These are phyloP conservation scores for Pseudachorutes palmiensis DNA, from an alignment of 1,140 invertebrate species.

Conservation along the genomic window DNA sequence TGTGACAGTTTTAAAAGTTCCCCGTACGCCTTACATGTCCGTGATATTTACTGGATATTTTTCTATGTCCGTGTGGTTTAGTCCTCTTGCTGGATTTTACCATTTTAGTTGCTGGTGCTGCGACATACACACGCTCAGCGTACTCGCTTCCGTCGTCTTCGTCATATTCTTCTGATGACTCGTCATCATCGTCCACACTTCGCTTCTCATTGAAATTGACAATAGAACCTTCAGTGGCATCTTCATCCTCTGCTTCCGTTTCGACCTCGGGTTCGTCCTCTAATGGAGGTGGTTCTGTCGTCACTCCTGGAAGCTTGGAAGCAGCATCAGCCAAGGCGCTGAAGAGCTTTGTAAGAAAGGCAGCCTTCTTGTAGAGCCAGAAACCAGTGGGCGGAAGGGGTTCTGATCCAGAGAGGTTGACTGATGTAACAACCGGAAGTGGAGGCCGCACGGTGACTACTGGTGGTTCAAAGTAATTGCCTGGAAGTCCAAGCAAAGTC, in stretches of 20 bases:
- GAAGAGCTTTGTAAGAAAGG: not conserved
- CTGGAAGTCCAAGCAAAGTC: not conserved
- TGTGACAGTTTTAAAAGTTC: not conserved
- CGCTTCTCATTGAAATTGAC: slow-evolving; percentile 5
- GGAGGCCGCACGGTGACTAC: not conserved
- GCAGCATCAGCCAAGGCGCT: not conserved
- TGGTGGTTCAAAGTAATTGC: not conserved
- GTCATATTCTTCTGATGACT: not conserved
- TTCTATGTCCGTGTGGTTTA: not conserved
- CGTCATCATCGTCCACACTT: not conserved
- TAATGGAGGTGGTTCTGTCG: not conserved
- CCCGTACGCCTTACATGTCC: slow-evolving; percentile 7
- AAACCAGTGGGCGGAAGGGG: slow-evolving; percentile 3
- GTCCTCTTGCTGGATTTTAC: not conserved
- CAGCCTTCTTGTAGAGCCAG: slow-evolving; percentile 9
- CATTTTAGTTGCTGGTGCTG: not conserved
- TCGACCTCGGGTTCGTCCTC: not conserved
- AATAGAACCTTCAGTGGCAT: not conserved
- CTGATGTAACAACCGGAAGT: not conserved
- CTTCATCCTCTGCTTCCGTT: not conserved
- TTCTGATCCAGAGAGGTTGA: slow-evolving; percentile 2
- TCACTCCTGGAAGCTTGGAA: not conserved
- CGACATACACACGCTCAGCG: not conserved
- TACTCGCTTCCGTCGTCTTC: not conserved
- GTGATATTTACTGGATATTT: not conserved